These are phyloP conservation scores for Patiria pectinifera DNA, from an alignment of 53 echinoderm and acorn worm species.

Conservation along the genomic window DNA sequence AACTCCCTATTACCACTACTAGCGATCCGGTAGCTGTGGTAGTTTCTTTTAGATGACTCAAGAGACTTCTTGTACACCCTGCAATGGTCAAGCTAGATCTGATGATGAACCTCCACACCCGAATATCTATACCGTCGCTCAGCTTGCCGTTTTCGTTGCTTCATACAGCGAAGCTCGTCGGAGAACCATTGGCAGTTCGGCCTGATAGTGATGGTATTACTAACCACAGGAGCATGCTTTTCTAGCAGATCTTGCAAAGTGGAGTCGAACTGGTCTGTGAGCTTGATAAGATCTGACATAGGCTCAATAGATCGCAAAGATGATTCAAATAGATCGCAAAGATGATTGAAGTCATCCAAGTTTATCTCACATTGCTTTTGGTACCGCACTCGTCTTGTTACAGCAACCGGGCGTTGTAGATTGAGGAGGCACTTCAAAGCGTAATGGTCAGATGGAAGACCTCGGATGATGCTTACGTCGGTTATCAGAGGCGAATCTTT, in stretches of 20 bases:
- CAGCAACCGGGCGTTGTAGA: constrained; percentile 7
- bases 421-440: constrained; percentile 4
- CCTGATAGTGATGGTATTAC: too few species aligned
- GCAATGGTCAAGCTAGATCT: constrained; percentile 20
- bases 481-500: not conserved
- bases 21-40: not conserved
- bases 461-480: not conserved
- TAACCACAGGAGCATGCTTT: constrained; percentile 26
- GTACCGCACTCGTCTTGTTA: too few species aligned
- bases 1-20: constrained; percentile 19
- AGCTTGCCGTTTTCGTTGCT: too few species aligned
- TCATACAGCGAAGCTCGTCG: too few species aligned
- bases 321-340: not conserved
- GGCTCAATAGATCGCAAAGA: too few species aligned
- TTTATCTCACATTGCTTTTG: not conserved
- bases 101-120: constrained; percentile 1
- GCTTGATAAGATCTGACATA: too few species aligned
- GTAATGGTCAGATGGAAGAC: constrained; percentile 19
- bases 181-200: constrained; percentile 46
- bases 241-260: constrained; percentile 9
- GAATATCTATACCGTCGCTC: constrained; percentile 17
- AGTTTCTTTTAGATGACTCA: not conserved
- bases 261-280: too few species aligned
- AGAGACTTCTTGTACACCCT: constrained; percentile 16
- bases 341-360: constrained; percentile 12